Evolutionary conservation across 2,888 invertebrate species (phyloP), one percentile per base, ranked within the genome.

Genomic region (Hoplodrina blanda): DNA sequence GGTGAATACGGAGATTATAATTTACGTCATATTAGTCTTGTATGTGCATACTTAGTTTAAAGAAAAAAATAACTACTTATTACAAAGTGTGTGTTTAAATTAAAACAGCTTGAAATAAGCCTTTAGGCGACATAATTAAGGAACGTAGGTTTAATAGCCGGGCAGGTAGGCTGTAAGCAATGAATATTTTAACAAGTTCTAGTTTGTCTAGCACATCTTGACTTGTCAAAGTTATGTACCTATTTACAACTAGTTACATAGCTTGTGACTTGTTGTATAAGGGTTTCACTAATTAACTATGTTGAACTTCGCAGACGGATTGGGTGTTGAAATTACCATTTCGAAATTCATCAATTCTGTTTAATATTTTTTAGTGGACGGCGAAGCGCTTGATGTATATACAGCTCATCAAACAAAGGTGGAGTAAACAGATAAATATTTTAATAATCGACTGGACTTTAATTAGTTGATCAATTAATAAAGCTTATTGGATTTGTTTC

Each of bases 141-240:
- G 65, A 64, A 46, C 44, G 30, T 54, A 50, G 41, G 64, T 73
- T 80, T 66, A 73, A 72, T 80, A 73, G 62, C 57, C 20, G n/a
- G 56, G 3, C 57, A 63, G 63, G 73, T 69, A 69, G 66, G 70
- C 69, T 76, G 78, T 62, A 52, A 65, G 54, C 52, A 60, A 69
- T 76, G 77, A 82, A 82, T 82, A 82, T 82, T 80, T 65, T 60
- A 82, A 60, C 59, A 46, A 68, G 57, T 65, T 62, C 52, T 67
- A 64, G 63, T 79, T 61, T 64, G 62, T 64, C 54, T 59, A 62
- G 60, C n/a, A 55, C 44, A 69, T 66, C 50, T 66, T 53, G 33
- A 55, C 60, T 53, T 41, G 56, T 61, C 63, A 64, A 61, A 61
- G 55, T 66, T 61, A 53, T 15, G 25, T 54, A 4, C 46, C 13